Evolutionary conservation across 1,140 invertebrate genomes (phyloP).

Genomic region (Hyles euphorbiae): DNA sequence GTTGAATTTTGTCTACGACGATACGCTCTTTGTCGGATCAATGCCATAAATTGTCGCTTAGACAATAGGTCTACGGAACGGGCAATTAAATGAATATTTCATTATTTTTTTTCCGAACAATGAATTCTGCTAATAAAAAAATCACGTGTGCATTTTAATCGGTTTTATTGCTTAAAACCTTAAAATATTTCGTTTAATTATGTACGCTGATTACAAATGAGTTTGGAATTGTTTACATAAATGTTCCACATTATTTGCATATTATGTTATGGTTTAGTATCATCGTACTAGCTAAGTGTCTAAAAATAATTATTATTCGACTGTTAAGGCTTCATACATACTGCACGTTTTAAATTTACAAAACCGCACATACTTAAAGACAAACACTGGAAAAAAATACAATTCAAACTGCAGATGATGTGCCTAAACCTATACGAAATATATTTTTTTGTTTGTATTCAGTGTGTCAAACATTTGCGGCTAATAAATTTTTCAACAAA

Average conservation of each 20-base stretch:
- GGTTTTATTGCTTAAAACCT: constrained; percentile 18
- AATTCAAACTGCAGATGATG: too few species aligned
- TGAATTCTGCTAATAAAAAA: constrained; percentile 10
- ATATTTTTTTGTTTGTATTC: too few species aligned
- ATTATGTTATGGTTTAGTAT: not conserved
- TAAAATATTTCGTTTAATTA: constrained; percentile 24
- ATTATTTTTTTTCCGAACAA: constrained; percentile 35
- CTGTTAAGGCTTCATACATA: too few species aligned
- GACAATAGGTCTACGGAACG: constrained; percentile 34
- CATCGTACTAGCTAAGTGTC: too few species aligned
- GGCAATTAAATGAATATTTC: constrained; percentile 53
- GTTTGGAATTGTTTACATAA: constrained; percentile 4
- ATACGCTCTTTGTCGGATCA: constrained; percentile 20
- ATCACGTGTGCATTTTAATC: constrained; percentile 23
- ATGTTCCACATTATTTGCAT: constrained; percentile 8
- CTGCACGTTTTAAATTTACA: too few species aligned
- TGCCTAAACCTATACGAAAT: too few species aligned
- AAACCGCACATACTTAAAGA: too few species aligned
- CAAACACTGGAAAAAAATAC: too few species aligned
- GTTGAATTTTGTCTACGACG: constrained; percentile 20
- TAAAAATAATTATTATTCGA: too few species aligned
- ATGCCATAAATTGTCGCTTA: constrained; percentile 31
- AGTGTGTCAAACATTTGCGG: not conserved
- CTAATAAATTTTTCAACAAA: not conserved
- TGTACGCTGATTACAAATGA: constrained; percentile 22